phyloP scores from a whole-genome alignment of 2,888 invertebrate genomes.

The Rhagonycha lutea region DNA sequence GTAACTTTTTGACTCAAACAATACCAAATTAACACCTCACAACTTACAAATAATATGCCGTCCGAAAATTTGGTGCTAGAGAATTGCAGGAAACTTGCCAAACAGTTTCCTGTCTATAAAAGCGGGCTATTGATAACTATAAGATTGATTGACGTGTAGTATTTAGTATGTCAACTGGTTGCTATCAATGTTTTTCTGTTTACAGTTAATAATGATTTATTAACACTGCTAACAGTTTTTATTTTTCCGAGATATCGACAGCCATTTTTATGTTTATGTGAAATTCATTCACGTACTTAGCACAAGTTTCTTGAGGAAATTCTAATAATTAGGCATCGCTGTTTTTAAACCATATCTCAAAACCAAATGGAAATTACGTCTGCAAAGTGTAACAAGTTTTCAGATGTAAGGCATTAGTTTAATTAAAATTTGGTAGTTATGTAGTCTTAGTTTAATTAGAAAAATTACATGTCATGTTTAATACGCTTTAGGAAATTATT shows the following conservation, averaged over 20 bases:
- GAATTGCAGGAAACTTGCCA: not conserved
- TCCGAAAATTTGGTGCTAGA: not conserved
- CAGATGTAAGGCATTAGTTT: constrained; percentile 13
- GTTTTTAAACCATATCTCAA: constrained; percentile 7
- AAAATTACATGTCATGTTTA: constrained; percentile 1
- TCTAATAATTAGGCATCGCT: constrained; percentile 11
- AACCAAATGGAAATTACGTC: constrained; percentile 7
- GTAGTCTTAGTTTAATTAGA: not conserved
- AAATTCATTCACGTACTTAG: not conserved
- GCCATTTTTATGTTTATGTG: not conserved
- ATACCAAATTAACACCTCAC: not conserved
- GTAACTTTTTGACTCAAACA: not conserved
- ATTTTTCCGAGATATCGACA: not conserved
- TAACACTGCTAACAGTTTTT: not conserved
- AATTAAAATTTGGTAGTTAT: constrained; percentile 14
- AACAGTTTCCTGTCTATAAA: not conserved
- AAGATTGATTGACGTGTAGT: constrained; percentile 1
- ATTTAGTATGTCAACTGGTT: not conserved
- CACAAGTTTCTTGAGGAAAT: not conserved
- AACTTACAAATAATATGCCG: not conserved
- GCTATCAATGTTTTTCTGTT: not conserved
- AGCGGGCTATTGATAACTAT: not conserved
- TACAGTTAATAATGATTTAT: not conserved
- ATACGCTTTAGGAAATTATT: not conserved
- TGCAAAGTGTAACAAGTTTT: constrained; percentile 7